Percentiles rank a stretch among this genome's conserved stretches.
phyloP scores from a whole-genome alignment of 1,140 invertebrate species.

The Anastrepha ludens region DNA sequence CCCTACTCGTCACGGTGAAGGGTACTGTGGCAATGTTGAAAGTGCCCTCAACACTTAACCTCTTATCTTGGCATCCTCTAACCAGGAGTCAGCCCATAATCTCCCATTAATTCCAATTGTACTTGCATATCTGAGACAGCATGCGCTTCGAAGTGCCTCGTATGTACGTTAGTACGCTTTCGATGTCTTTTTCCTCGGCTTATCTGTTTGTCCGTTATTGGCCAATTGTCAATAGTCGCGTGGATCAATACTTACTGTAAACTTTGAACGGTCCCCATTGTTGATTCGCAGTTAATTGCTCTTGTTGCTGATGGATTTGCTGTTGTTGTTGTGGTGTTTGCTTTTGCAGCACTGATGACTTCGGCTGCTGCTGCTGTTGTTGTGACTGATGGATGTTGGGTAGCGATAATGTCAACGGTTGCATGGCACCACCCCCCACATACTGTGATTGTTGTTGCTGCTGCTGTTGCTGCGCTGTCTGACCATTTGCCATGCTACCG shows the following conservation, averaged over 20 bases:
- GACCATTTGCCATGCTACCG: slow-evolving; percentile 62
- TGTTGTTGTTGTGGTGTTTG: slow-evolving; percentile 71
- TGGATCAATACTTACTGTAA: slow-evolving; percentile 78
- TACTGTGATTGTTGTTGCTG: slow-evolving; percentile 60
- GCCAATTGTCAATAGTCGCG: slow-evolving; percentile 39
- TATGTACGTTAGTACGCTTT: background rate
- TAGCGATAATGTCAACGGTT: slow-evolving; percentile 68
- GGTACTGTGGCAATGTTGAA: too few species aligned
- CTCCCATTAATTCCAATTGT: background rate
- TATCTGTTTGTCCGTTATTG: background rate
- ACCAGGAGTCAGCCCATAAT: background rate
- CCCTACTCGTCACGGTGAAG: too few species aligned
- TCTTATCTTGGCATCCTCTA: too few species aligned
- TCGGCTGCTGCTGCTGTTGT: slow-evolving; percentile 70
- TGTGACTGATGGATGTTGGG: slow-evolving; percentile 57
- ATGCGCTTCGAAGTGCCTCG: background rate
- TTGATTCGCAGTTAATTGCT: slow-evolving; percentile 71
- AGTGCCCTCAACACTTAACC: too few species aligned
- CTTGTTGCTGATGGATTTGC: slow-evolving; percentile 60
- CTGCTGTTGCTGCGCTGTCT: slow-evolving; percentile 59
- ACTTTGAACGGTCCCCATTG: slow-evolving; percentile 77
- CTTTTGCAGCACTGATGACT: slow-evolving; percentile 60
- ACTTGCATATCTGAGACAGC: background rate
- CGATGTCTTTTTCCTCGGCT: background rate
- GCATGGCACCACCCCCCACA: slow-evolving; percentile 60